These are phyloP conservation scores for Gibbula magus DNA, from an alignment of 2,888 invertebrate genomes.

Conservation along the genomic window DNA sequence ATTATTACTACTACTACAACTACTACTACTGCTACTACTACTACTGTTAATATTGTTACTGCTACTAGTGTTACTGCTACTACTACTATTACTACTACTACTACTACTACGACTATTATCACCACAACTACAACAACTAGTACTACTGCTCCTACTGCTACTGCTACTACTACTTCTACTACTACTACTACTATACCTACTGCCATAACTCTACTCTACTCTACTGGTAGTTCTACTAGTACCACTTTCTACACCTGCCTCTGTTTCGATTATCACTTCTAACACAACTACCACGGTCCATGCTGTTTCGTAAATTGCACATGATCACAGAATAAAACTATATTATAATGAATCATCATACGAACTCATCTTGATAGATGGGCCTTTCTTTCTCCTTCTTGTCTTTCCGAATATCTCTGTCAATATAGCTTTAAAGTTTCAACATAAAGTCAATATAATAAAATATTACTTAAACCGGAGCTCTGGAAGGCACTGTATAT, in stretches of 20 bases:
- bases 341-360: too few species aligned
- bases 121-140: constrained; percentile 7
- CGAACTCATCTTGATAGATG: too few species aligned
- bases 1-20: constrained; percentile 4
- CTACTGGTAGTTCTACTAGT: constrained; percentile 31
- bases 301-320: too few species aligned
- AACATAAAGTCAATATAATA: too few species aligned
- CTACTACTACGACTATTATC: neutral
- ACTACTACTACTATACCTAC: constrained; percentile 18
- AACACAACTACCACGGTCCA: too few species aligned
- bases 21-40: neutral
- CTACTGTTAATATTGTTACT: neutral
- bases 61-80: neutral
- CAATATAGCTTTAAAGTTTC: too few species aligned
- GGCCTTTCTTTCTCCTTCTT: too few species aligned
- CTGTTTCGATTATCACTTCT: constrained; percentile 31
- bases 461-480: too few species aligned
- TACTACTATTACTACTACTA: neutral
- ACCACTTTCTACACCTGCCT: constrained; percentile 28
- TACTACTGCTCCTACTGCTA: constrained; percentile 29
- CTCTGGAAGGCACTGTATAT: too few species aligned
- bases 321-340: too few species aligned
- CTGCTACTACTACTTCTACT: constrained; percentile 32
- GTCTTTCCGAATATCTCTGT: too few species aligned
- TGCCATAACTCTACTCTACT: neutral